Evolutionary conservation across 2,888 invertebrate genomes (phyloP).

Genomic region (Conops quadrifasciatus): DNA sequence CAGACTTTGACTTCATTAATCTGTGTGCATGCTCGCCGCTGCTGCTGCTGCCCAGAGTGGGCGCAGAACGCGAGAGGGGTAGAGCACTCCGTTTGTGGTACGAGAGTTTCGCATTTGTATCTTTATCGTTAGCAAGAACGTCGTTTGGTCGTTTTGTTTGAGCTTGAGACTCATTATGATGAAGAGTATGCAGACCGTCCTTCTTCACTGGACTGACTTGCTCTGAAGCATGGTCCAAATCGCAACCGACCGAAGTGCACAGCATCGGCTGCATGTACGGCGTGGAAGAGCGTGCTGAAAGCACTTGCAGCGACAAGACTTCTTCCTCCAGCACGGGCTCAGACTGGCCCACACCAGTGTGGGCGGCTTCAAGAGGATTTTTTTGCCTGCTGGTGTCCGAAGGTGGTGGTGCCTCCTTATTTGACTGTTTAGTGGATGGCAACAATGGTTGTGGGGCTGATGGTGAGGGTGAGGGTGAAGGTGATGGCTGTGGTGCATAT

Average conservation of each 20-base stretch:
- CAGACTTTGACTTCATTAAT: conserved; percentile 41
- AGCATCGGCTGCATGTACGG: conserved; percentile 57
- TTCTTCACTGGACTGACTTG: conserved; percentile 52
- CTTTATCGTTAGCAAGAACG: conserved; percentile 7
- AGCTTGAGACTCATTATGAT: conserved; percentile 16
- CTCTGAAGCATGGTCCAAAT: conserved; percentile 49
- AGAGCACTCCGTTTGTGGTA: conserved; percentile 17
- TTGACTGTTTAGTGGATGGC: conserved; percentile 39
- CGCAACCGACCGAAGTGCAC: conserved; percentile 54
- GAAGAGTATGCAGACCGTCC: conserved; percentile 27
- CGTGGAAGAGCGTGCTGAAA: conserved; percentile 59
- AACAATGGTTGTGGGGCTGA: conserved; percentile 40
- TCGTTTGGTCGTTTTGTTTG: conserved; percentile 25
- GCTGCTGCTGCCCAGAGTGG: conserved; percentile 16
- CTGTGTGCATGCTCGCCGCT: conserved; percentile 6
- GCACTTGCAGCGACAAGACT: conserved; percentile 52
- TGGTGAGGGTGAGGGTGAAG: conserved; percentile 25
- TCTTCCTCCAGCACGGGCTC: conserved; percentile 52
- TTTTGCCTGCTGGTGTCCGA: conserved; percentile 10
- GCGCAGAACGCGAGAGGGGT: conserved; percentile 36
- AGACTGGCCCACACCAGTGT: not conserved
- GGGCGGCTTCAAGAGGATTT: not conserved
- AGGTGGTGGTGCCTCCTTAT: conserved; percentile 6
- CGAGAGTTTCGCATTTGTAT: not conserved
- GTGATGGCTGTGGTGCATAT: not conserved